A percentile compares a stretch with the other conserved stretches of the same genome.
Conservation (phyloP, 2,888 invertebrate species). For the Nasonia oneida region DNA sequence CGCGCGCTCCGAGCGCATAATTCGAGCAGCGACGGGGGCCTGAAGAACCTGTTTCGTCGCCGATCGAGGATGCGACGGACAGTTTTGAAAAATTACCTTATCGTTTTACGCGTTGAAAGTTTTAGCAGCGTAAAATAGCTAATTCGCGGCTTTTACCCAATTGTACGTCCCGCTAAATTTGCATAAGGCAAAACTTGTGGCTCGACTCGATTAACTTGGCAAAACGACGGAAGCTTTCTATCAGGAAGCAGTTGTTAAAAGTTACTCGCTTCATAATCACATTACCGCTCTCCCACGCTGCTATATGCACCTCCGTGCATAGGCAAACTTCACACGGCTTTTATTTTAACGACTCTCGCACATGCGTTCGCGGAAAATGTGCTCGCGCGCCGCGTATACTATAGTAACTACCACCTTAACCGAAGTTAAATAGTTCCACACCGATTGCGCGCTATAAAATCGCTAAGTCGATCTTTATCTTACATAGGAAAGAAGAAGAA, state of each 20-base stretch:
- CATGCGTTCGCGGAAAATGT: neutral
- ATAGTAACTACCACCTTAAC: neutral
- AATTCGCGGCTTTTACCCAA: neutral
- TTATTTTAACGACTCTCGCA: slow-evolving; percentile 45
- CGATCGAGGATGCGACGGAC: slow-evolving; percentile 30
- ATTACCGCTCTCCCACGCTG: slow-evolving; percentile 38
- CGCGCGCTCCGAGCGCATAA: slow-evolving; percentile 1
- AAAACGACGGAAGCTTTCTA: slow-evolving; percentile 28
- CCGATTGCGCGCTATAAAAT: neutral
- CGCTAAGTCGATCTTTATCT: neutral
- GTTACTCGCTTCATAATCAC: slow-evolving; percentile 31
- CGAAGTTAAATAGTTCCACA: neutral
- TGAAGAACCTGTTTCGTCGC: slow-evolving; percentile 15
- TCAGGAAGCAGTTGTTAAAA: slow-evolving; percentile 44
- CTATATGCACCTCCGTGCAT: neutral
- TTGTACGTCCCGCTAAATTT: neutral
- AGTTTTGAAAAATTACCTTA: slow-evolving; percentile 37
- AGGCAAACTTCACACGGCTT: slow-evolving; percentile 49
- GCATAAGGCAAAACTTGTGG: neutral
- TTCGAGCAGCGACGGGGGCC: neutral
- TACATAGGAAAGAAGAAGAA: neutral
- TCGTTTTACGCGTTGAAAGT: slow-evolving; percentile 8
- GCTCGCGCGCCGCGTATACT: neutral
- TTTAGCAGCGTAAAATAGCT: neutral
- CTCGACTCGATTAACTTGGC: neutral